These are phyloP conservation scores for Vespertilio murinus DNA, from an alignment of 2,797 vertebrate species.

Conservation along the genomic window DNA sequence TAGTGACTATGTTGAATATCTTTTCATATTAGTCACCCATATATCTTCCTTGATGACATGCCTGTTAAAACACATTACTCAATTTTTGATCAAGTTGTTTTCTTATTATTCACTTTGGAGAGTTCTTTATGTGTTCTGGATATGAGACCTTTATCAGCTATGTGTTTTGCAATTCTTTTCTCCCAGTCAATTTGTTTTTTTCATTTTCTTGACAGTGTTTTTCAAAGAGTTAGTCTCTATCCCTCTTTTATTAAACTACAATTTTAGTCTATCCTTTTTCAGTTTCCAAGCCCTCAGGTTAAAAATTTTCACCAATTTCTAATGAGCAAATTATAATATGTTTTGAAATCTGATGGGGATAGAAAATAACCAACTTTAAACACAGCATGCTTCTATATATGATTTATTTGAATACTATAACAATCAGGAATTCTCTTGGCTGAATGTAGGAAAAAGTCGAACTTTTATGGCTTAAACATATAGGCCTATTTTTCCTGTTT, in stretches of 20 bases:
- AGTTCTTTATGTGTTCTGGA: neutral
- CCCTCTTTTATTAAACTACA: neutral
- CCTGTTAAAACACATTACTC: neutral
- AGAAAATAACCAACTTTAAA: neutral
- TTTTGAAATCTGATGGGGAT: neutral
- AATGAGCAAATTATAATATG: neutral
- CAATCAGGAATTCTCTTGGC: neutral
- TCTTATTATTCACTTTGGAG: neutral
- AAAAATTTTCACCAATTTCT: neutral
- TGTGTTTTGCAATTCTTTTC: neutral
- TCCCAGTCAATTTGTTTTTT: neutral
- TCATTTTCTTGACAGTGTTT: neutral
- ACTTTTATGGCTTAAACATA: neutral
- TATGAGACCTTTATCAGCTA: neutral
- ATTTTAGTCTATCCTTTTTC: neutral
- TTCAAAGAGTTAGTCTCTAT: neutral
- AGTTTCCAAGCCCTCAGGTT: neutral
- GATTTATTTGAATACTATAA: constrained; percentile 18
- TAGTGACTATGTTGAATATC: neutral
- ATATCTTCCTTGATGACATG: neutral
- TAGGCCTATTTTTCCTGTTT: neutral
- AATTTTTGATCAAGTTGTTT: neutral
- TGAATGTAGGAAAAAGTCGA: neutral
- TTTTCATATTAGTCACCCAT: neutral
- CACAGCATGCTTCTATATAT: neutral